A percentile compares a stretch with the other conserved stretches of the same genome.
phyloP scores from a whole-genome alignment of 30 jellyfish, hydroid and myxozoan genomes.

The Aurelia sp. region DNA sequence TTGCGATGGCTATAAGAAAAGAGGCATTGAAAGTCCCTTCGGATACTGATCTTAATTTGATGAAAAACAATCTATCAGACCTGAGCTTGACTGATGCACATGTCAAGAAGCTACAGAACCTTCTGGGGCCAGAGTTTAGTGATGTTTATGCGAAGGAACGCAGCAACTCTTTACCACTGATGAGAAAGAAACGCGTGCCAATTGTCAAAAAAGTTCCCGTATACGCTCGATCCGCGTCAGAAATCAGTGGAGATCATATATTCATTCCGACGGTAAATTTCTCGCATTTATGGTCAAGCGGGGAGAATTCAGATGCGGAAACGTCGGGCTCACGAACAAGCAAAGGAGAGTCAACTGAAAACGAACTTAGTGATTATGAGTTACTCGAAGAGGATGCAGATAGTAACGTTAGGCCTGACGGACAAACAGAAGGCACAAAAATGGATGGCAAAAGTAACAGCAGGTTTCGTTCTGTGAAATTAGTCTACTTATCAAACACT shows the following conservation, averaged over 20 bases:
- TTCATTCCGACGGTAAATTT: too few species aligned
- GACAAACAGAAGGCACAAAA: neutral
- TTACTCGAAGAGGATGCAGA: neutral
- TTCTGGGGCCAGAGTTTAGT: conserved; percentile 58
- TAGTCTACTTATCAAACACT: neutral
- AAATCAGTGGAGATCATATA: neutral
- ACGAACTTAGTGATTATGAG: conserved; percentile 47
- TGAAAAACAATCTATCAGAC: neutral
- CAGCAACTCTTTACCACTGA: conserved; percentile 50
- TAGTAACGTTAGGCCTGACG: neutral
- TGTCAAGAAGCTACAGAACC: conserved; percentile 32
- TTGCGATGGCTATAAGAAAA: neutral
- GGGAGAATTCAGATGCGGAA: conserved; percentile 20
- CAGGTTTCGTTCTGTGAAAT: neutral
- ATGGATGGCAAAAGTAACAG: neutral
- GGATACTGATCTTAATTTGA: conserved; percentile 1
- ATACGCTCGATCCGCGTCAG: neutral
- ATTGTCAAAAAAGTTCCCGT: neutral
- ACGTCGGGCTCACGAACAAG: conserved; percentile 10
- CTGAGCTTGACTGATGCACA: conserved; percentile 8
- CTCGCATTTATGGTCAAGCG: neutral
- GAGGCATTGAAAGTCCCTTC: conserved; percentile 9
- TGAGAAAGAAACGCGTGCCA: conserved; percentile 6
- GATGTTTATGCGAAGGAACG: conserved; percentile 28
- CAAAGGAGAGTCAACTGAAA: conserved; percentile 13